Base-by-base conservation (phyloP, 2,888 invertebrate genomes). In the Morinoia aosen region DNA sequence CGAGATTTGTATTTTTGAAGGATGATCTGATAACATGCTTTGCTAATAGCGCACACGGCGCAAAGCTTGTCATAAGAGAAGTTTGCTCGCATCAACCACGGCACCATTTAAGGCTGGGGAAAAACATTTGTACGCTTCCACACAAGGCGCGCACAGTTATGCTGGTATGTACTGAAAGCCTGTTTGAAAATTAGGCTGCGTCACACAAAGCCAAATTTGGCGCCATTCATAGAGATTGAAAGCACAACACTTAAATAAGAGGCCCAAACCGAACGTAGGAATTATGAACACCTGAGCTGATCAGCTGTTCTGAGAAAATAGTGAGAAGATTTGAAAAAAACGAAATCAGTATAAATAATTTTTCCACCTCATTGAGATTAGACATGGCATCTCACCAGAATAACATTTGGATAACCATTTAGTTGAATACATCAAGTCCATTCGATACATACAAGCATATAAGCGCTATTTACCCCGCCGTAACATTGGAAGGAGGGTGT, bases 291-390 rank as follows among this genome's bases (percentile, higher is more conserved):
- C 33, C 25, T 25, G 76, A 76, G 19, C 33, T 33, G 76, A 33
- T 10, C 25, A 16, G 76, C 76, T 76, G 25, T 25, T 76, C 76
- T 33, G 76, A 76, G 25, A 76, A 33, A 33, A 7, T 76, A 33
- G 76, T 19, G 25, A 76, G 33, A 76, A 19, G 76, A 16, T 76
- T 76, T 10, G 25, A 76, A 33, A 33, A 33, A 33, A 76, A 33
- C 12, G 25, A 33, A 33, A 16, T 76, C 25, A 16, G 16, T 4
- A 39, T 0, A 39, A 48, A 40, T 48, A 90, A 90, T 90, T 48
- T 90, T 90, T 90, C 90, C 90, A 90, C 40, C 90, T 39, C 90
- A 90, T 48, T 90, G 90, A 16, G 11, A 90, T 90, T 40, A 90
- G 90, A 14, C 40, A 14, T 48, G 90, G 48, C 39, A 33, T 40